Base-by-base conservation (phyloP, 2,888 invertebrate genomes). In the Seira ritae region DNA sequence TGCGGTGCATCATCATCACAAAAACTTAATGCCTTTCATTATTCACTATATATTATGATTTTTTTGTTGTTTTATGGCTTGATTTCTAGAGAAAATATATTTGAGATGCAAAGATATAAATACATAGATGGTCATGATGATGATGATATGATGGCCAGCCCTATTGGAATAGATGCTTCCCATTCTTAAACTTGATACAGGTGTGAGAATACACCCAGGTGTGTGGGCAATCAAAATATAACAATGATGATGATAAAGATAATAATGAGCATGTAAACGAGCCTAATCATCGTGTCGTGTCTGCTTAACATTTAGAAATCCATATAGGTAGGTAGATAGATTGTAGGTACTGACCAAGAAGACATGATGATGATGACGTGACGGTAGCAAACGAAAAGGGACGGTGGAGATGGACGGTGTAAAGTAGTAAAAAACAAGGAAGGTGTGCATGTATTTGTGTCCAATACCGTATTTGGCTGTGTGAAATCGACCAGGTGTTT, bases 191-290 rank as follows among this genome's bases (percentile, higher is more conserved):
- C 55, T 55, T 17, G 55, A 55, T 78, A 79, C 79, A 79, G 79
- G 80, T 80, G 80, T 80, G 80, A 80, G 80, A 80, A 73, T 62
- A 15, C 68, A 37, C 74, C 80, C 80, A 80, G 80, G 73, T 80
- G 80, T 62, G 72, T 79, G 20, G 73, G 60, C 72, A 72, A 23
- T 55, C 60, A 17, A 24, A 72, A 24, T 72, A 23, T 55, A 55
- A 55, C 55, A 24, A 2, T 31, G 31, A 65, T 37, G 73, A 62
- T 22, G n/a, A 73, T 71, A 22, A 71, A 19, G 73, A 62, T 62
- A 10, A 62, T 73, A 24, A 73, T 73, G 55, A 55, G 55, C 62
- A 73, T 73, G 17, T 37, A 55, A 55, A 55, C 55, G 55, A 55
- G 55, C 55, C 37, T 50, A 22, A 71, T 71, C 15, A 71, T 55